phyloP scores from a whole-genome alignment of 2,888 invertebrate species.

The Hydraecia micacea region DNA sequence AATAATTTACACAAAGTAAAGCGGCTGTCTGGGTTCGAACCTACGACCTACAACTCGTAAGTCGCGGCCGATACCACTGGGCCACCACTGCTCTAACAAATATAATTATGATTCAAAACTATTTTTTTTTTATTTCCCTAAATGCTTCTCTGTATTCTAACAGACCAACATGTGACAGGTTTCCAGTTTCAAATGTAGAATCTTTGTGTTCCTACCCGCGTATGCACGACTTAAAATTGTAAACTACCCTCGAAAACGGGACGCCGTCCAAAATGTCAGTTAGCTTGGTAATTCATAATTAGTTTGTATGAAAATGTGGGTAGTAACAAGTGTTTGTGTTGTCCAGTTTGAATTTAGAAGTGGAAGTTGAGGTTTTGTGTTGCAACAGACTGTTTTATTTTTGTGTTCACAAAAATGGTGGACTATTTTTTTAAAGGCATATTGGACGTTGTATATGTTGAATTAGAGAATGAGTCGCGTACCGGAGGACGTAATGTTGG shows the following conservation, averaged over 20 bases:
- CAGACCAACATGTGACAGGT: constrained; percentile 13
- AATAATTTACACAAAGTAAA: too few relatives aligned
- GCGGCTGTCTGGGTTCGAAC: too few relatives aligned
- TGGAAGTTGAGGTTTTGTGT: constrained; percentile 1
- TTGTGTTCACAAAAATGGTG: background rate
- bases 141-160: background rate
- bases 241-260: constrained; percentile 37
- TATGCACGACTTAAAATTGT: constrained; percentile 25
- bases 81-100: too few relatives aligned
- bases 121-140: background rate
- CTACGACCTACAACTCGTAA: too few relatives aligned
- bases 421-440: background rate
- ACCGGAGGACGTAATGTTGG: background rate
- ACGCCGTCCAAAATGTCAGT: constrained; percentile 21
- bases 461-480: background rate
- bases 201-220: constrained; percentile 22
- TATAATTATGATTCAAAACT: too few relatives aligned
- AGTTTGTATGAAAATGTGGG: constrained; percentile 47
- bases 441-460: background rate
- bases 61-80: too few relatives aligned
- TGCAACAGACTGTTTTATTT: constrained; percentile 7
- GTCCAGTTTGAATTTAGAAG: constrained; percentile 41
- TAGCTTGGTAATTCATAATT: constrained; percentile 45
- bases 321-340: constrained; percentile 37
- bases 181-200: constrained; percentile 31